These are phyloP conservation scores for Diorhabda elongata DNA, from an alignment of 1,140 invertebrate species.

Conservation along the genomic window DNA sequence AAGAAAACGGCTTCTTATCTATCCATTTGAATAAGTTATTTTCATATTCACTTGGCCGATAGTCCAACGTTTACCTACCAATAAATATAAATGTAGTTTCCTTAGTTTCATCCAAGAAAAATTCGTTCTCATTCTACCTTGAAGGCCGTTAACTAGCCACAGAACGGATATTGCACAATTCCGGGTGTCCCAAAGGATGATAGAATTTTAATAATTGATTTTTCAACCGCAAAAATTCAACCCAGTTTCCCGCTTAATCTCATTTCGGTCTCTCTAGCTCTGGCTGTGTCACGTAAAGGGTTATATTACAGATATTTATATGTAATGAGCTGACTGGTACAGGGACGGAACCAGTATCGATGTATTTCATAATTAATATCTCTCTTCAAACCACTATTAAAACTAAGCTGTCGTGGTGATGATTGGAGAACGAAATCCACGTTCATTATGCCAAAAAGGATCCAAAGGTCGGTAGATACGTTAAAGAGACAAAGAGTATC, in stretches of 20 bases:
- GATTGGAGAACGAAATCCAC: too few species aligned
- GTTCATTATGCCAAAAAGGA: too few species aligned
- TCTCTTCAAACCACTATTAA: too few species aligned
- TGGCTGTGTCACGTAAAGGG: conserved; percentile 2
- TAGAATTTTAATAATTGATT: conserved; percentile 8
- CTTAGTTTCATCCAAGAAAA: neutral
- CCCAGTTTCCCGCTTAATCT: neutral
- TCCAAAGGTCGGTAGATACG: too few species aligned
- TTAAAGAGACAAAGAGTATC: too few species aligned
- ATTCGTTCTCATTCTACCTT: neutral
- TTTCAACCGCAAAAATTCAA: neutral
- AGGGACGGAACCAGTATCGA: neutral
- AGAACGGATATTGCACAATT: neutral
- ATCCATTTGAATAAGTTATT: too few species aligned
- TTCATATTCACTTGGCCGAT: too few species aligned
- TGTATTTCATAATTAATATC: too few species aligned
- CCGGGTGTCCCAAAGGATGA: neutral
- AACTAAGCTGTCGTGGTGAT: too few species aligned
- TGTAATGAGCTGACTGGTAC: neutral
- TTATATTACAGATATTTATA: conserved; percentile 8
- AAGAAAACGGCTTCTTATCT: too few species aligned
- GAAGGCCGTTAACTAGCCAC: neutral
- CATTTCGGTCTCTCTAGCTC: neutral
- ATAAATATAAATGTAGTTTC: too few species aligned
- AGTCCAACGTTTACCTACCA: too few species aligned